These are phyloP conservation scores for Calidris pygmaea DNA, from an alignment of 2,113 vertebrate genomes.

Conservation along the genomic window DNA sequence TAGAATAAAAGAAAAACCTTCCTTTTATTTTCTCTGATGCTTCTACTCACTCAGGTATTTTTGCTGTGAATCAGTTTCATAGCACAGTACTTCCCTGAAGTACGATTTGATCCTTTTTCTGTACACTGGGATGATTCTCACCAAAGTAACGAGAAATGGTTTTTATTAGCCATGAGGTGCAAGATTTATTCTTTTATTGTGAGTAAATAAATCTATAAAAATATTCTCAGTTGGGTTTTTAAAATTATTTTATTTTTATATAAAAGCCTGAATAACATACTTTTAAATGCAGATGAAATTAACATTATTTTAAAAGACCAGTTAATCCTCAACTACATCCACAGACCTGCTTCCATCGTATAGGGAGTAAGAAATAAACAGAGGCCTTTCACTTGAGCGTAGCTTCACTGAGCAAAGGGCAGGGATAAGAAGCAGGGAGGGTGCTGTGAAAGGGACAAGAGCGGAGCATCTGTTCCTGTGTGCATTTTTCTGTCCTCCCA, in stretches of 20 bases:
- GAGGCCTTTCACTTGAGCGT: background rate
- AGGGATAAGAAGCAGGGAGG: background rate
- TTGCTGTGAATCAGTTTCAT: background rate
- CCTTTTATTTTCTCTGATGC: background rate
- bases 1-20: background rate
- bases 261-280: background rate
- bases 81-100: background rate
- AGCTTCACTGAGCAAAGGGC: background rate
- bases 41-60: background rate
- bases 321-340: background rate
- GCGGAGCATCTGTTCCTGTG: background rate
- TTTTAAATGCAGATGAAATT: background rate
- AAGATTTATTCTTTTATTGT: background rate
- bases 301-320: background rate
- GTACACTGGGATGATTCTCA: background rate
- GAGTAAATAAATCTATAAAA: background rate
- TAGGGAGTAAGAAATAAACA: background rate
- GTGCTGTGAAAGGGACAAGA: background rate
- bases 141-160: background rate
- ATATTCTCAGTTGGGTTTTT: background rate
- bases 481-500: conserved; percentile 9
- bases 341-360: background rate
- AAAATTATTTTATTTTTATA: background rate
- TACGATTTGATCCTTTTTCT: background rate
- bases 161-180: background rate